Percentiles rank a stretch among this genome's conserved stretches.
phyloP scores from a whole-genome alignment of 2,797 vertebrate genomes.

The Bovichtus diacanthus region DNA sequence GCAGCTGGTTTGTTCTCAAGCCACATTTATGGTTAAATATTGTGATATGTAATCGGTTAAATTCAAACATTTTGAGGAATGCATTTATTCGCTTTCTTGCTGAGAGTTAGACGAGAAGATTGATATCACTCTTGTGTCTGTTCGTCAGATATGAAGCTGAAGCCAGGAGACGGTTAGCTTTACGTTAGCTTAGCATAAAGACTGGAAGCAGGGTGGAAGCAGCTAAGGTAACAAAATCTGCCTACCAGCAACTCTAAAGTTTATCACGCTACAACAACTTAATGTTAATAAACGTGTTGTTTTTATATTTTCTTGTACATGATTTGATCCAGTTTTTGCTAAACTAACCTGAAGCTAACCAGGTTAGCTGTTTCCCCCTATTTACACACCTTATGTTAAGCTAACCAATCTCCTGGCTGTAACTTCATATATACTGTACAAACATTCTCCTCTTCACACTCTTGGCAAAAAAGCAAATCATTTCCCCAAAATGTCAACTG shows the following conservation, averaged over 20 bases:
- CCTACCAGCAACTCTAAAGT: too few species aligned
- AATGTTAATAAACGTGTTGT: too few species aligned
- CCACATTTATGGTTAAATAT: constrained; percentile 24
- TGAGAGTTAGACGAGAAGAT: neutral
- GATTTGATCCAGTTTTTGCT: neutral
- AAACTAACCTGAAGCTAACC: neutral
- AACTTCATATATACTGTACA: neutral
- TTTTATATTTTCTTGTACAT: too few species aligned
- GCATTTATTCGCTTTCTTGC: neutral
- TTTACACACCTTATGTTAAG: neutral
- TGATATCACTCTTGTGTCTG: neutral
- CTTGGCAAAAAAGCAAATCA: neutral
- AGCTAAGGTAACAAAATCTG: too few species aligned
- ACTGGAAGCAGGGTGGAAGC: neutral
- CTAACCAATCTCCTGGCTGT: neutral
- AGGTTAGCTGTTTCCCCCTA: neutral
- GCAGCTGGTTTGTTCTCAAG: constrained; percentile 4
- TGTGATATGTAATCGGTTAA: constrained; percentile 18
- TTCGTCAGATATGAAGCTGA: neutral
- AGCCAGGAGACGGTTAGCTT: neutral
- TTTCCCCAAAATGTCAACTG: neutral
- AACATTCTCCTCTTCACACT: neutral
- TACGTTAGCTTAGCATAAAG: neutral
- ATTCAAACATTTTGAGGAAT: constrained; percentile 15
- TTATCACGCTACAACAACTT: too few species aligned